These are phyloP conservation scores for Morpho helenor DNA, from an alignment of 2,888 invertebrate genomes.

Conservation along the genomic window DNA sequence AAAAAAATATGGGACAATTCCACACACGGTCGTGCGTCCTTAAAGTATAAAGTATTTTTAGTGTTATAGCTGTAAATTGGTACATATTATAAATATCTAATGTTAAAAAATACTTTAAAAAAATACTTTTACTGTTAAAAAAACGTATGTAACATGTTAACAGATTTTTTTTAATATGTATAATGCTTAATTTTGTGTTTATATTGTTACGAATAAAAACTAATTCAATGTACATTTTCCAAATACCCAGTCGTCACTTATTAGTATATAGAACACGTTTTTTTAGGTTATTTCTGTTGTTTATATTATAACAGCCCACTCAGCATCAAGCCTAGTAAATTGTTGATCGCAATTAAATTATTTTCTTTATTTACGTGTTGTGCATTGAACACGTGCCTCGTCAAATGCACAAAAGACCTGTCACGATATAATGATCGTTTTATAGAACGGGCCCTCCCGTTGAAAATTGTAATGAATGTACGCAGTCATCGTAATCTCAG, in stretches of 20 bases:
- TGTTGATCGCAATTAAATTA: constrained; percentile 38
- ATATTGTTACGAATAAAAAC: too few relatives aligned
- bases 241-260: not conserved
- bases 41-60: too few relatives aligned
- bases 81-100: too few relatives aligned
- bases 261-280: constrained; percentile 2
- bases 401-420: constrained; percentile 28
- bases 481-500: constrained; percentile 52
- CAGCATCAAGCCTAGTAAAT: constrained; percentile 12
- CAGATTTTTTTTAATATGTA: too few relatives aligned
- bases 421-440: constrained; percentile 39
- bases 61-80: too few relatives aligned
- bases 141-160: too few relatives aligned
- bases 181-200: too few relatives aligned
- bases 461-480: constrained; percentile 33
- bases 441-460: constrained; percentile 40
- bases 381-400: constrained; percentile 54
- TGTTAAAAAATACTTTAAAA: too few relatives aligned
- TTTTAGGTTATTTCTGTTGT: not conserved
- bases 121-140: too few relatives aligned
- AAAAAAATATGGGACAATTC: too few relatives aligned
- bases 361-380: constrained; percentile 39
- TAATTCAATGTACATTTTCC: too few relatives aligned
- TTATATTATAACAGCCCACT: constrained; percentile 6
- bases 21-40: too few relatives aligned